Evolutionary conservation across 2,888 invertebrate species (phyloP).

Genomic region (Synanthedon tipuliformis): DNA sequence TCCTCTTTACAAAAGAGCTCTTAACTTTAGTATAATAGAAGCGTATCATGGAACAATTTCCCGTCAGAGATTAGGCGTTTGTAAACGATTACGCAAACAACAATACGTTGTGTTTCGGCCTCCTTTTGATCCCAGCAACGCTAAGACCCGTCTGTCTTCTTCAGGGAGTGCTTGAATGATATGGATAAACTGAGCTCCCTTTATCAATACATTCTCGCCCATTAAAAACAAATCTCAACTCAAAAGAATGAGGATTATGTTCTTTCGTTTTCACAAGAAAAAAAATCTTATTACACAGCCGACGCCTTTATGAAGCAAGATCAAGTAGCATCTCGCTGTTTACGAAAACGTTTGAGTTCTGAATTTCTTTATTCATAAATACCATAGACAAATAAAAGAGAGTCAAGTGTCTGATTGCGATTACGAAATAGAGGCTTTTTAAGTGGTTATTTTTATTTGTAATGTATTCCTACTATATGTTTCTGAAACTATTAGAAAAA

Average conservation of each 20-base stretch:
- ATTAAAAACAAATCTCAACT: neutral
- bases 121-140: neutral
- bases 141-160: neutral
- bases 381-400: too few species aligned
- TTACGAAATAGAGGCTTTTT: too few species aligned
- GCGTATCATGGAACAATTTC: constrained; percentile 52
- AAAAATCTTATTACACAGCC: too few species aligned
- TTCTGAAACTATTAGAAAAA: too few species aligned
- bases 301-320: too few species aligned
- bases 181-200: neutral
- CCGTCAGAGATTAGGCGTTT: constrained; percentile 34
- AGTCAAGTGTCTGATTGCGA: too few species aligned
- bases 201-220: neutral
- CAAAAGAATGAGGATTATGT: neutral
- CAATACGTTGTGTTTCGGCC: constrained; percentile 11
- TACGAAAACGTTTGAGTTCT: too few species aligned
- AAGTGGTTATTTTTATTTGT: too few species aligned
- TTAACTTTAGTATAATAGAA: constrained; percentile 26
- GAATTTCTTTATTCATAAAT: too few species aligned
- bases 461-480: too few species aligned
- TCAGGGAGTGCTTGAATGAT: neutral
- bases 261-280: neutral
- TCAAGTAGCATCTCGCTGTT: too few species aligned
- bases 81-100: constrained; percentile 27
- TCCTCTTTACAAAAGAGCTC: constrained; percentile 15